Percentiles rank a stretch among this genome's conserved stretches.
These are phyloP conservation scores for Physocephala rufipes DNA, from an alignment of 2,888 invertebrate species.

Conservation along the genomic window DNA sequence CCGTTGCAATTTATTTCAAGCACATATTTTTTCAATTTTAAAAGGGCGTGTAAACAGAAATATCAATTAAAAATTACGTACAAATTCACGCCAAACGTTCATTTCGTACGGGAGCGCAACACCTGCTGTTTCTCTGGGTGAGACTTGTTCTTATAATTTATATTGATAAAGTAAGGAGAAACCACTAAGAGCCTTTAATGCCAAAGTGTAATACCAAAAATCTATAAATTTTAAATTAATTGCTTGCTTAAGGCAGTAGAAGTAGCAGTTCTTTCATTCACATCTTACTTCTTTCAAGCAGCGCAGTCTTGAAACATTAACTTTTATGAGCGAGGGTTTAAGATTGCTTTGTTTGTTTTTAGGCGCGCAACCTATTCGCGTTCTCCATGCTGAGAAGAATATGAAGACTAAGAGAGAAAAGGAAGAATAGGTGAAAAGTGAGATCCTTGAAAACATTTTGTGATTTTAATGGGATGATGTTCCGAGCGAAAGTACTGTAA, in stretches of 20 bases:
- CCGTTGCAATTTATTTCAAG: too few species aligned
- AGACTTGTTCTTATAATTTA: not conserved
- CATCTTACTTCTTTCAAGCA: too few species aligned
- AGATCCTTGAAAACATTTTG: too few species aligned
- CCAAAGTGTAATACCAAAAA: not conserved
- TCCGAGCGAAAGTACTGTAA: constrained; percentile 5
- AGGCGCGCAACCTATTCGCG: not conserved
- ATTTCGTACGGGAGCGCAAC: too few species aligned
- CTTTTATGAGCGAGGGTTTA: not conserved
- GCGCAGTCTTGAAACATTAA: not conserved
- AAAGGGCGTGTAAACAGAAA: too few species aligned
- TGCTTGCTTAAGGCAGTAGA: not conserved
- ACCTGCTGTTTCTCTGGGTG: too few species aligned
- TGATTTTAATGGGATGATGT: too few species aligned
- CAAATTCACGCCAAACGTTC: too few species aligned
- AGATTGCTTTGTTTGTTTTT: not conserved
- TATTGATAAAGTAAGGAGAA: not conserved
- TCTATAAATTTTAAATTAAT: not conserved
- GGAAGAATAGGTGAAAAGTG: not conserved
- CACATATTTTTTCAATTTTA: too few species aligned
- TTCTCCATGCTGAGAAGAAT: not conserved
- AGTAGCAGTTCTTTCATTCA: too few species aligned
- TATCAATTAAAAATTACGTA: too few species aligned
- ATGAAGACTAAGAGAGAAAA: not conserved
- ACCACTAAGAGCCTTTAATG: not conserved